Evolutionary conservation across 2,797 vertebrate genomes (phyloP).

Genomic region (Pangasius sanitwongsei): DNA sequence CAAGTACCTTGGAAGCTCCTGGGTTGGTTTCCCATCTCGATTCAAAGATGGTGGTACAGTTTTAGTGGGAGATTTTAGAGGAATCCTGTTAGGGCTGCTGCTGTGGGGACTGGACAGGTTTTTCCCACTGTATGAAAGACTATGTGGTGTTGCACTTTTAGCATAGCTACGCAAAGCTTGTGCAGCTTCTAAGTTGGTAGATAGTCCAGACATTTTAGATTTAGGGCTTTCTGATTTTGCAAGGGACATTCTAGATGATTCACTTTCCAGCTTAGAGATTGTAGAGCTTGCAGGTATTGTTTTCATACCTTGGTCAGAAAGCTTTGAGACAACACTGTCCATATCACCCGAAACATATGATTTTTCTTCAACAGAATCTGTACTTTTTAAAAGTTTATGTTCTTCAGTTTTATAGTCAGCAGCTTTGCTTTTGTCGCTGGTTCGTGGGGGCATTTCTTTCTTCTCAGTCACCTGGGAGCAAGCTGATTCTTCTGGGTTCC

Average conservation of each 20-base stretch:
- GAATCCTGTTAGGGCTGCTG: conserved; percentile 85
- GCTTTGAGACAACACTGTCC: conserved; percentile 75
- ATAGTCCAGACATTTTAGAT: conserved; percentile 77
- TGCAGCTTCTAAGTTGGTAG: conserved; percentile 73
- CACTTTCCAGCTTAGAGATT: conserved; percentile 75
- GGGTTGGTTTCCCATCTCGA: conserved; percentile 66
- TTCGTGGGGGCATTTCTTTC: conserved; percentile 52
- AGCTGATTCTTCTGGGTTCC: conserved; percentile 75
- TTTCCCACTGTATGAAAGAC: conserved; percentile 73
- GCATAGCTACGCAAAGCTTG: conserved; percentile 79
- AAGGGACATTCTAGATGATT: conserved; percentile 71
- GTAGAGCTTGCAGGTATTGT: conserved; percentile 70
- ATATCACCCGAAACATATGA: conserved; percentile 61
- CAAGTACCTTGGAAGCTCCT: conserved; percentile 71
- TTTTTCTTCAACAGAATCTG: conserved; percentile 74
- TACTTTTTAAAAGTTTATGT: conserved; percentile 70
- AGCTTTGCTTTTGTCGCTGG: conserved; percentile 67
- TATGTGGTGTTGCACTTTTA: conserved; percentile 78
- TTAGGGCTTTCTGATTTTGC: conserved; percentile 80
- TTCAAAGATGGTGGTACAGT: conserved; percentile 69
- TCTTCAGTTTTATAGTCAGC: conserved; percentile 73
- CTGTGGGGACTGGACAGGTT: conserved; percentile 75
- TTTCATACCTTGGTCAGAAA: conserved; percentile 72
- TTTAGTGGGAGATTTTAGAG: conserved; percentile 88
- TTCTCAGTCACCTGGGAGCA: conserved; percentile 50